A percentile compares a stretch with the other conserved stretches of the same genome.
phyloP scores from a whole-genome alignment of 2,113 vertebrate genomes.

The Macrotus californicus region DNA sequence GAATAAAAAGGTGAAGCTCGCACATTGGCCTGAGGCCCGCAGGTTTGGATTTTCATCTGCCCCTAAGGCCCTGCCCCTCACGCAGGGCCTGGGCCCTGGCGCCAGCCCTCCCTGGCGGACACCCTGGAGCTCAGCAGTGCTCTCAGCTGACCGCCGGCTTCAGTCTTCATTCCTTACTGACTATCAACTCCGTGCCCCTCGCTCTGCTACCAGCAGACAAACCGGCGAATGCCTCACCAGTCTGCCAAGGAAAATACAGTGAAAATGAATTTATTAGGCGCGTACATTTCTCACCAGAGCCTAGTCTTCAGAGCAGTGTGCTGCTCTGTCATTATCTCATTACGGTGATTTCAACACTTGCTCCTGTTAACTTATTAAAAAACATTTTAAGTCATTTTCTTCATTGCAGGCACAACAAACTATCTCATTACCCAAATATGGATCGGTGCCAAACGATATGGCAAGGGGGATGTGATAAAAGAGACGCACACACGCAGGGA shows the following conservation, averaged over 20 bases:
- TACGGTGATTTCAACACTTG: constrained; percentile 74
- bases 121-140: not conserved
- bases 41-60: not conserved
- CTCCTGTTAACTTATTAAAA: constrained; percentile 75
- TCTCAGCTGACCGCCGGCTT: not conserved
- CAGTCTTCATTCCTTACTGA: not conserved
- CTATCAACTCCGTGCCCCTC: not conserved
- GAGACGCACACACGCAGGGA: not conserved
- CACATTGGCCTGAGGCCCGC: not conserved
- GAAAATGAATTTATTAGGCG: constrained; percentile 55
- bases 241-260: constrained; percentile 22
- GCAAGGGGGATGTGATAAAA: constrained; percentile 25
- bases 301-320: constrained; percentile 59
- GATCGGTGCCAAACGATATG: constrained; percentile 57
- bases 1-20: not conserved
- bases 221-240: not conserved
- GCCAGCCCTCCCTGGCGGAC: not conserved
- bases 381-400: constrained; percentile 75
- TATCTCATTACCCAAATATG: constrained; percentile 68
- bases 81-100: not conserved
- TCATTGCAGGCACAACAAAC: constrained; percentile 77
- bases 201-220: not conserved
- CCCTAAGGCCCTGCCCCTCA: not conserved
- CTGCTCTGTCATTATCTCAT: constrained; percentile 76
- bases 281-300: constrained; percentile 16